phyloP scores from a whole-genome alignment of 2,113 vertebrate genomes.

The Ameiurus melas region DNA sequence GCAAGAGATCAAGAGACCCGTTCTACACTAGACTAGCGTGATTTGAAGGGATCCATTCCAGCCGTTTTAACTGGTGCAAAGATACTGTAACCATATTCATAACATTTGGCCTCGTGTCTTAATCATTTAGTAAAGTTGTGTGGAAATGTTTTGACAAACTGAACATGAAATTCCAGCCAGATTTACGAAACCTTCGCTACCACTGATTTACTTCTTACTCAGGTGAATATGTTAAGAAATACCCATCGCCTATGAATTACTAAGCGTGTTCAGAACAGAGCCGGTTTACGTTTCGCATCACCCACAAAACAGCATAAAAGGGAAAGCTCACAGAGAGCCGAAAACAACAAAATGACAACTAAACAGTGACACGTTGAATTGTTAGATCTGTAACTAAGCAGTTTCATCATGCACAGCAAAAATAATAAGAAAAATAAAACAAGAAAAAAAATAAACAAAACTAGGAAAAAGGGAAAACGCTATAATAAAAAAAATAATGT shows the following conservation, averaged over 20 bases:
- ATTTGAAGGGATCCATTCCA: background rate
- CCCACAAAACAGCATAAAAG: background rate
- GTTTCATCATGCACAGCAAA: background rate
- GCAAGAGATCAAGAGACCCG: background rate
- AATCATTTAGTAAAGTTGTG: background rate
- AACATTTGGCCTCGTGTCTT: background rate
- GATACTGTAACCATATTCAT: too few relatives aligned
- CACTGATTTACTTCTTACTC: background rate
- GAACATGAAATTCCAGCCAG: too few relatives aligned
- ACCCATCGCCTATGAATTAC: background rate
- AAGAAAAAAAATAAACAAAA: background rate
- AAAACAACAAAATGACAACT: background rate
- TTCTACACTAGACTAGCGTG: background rate
- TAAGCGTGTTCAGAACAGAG: background rate
- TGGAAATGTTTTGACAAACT: too few relatives aligned
- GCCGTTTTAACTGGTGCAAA: too few relatives aligned
- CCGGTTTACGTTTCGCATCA: background rate
- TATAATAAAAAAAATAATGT: background rate
- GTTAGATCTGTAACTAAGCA: background rate
- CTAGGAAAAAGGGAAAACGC: background rate
- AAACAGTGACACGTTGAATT: background rate
- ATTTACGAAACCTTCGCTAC: background rate
- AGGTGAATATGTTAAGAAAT: too few relatives aligned
- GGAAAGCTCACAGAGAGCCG: background rate
- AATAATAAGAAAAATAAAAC: background rate